phyloP scores from a whole-genome alignment of 2,113 vertebrate species.

The Nibea albiflora region DNA sequence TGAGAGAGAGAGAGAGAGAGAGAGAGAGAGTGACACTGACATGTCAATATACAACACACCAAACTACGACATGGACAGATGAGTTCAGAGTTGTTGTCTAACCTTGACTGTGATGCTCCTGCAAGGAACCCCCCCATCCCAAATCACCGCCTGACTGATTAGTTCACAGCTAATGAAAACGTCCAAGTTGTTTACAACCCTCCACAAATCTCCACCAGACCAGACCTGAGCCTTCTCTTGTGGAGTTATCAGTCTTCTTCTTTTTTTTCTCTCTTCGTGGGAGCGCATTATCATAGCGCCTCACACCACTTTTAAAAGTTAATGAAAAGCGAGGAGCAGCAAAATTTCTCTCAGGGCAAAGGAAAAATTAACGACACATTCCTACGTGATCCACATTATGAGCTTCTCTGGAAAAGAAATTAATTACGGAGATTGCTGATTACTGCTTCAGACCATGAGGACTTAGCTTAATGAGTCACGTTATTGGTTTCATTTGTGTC shows the following conservation, averaged over 20 bases:
- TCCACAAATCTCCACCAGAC: constrained; percentile 65
- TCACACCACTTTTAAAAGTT: constrained; percentile 59
- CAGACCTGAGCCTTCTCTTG: constrained; percentile 42
- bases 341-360: constrained; percentile 57
- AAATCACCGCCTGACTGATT: constrained; percentile 67
- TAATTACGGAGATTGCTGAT: constrained; percentile 58
- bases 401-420: constrained; percentile 51
- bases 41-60: constrained; percentile 34
- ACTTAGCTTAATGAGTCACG: not conserved
- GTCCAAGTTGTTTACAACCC: constrained; percentile 61
- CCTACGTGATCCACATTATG: constrained; percentile 51
- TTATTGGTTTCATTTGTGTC: not conserved
- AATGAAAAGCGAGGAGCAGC: constrained; percentile 67
- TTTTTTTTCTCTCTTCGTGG: constrained; percentile 5
- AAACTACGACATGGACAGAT: constrained; percentile 41
- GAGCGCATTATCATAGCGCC: constrained; percentile 39
- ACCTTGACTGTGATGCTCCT: constrained; percentile 59
- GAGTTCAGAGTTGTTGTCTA: constrained; percentile 44
- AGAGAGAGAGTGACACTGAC: constrained; percentile 41
- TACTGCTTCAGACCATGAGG: constrained; percentile 34
- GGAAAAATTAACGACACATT: constrained; percentile 57
- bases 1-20: constrained; percentile 37
- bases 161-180: constrained; percentile 73
- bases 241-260: constrained; percentile 43
- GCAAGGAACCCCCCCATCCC: not conserved